Evolutionary conservation across 2,113 vertebrate species (phyloP), one percentile per base, ranked within the genome.

Genomic region (Clupea harengus): DNA sequence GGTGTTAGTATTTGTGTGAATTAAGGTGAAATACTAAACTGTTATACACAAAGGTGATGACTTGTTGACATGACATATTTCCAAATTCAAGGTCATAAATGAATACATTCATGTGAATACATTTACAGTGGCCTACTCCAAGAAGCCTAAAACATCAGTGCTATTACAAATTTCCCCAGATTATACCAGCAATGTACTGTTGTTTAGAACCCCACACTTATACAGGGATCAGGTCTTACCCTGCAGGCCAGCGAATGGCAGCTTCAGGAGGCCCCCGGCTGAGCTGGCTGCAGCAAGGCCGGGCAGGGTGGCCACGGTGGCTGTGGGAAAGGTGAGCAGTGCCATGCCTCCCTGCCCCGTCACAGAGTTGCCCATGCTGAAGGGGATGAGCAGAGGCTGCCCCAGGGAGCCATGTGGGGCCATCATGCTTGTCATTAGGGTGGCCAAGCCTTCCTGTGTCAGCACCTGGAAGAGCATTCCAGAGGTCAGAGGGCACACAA

Each of bases 341-440:
- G 97, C 97, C 92, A 99, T 95, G 88, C 97, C 97, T 81, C 97
- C 97, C 94, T 98, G 97, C 86, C 96, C 96, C n/a, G 95, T 95
- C 88, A 98, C 95, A 92, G 98, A 97, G 90, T 97, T 96, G 67
- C 96, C 96, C 97, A 99, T 96, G 91, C 95, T 99, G 93, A 99
- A 93, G 89, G 98, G 98, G 94, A 99, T 98, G 93, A 99, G 96
- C 94, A 99, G 93, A 87, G 98, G 97, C 94, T 99, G 98, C 93
- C 96, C 96, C 93, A 99, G 94, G 86, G 97, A 95, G 88, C 97
- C 97, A 81, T 97, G 96, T 90, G 97, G 97, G 91, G 98, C 96
- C 96, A 99, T 96, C 96, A 99, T 97, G 87, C 98, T 96, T 67
- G 97, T 98, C 97, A 99, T 96, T 95, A 99, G 95, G 91, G 97